Conservation (phyloP, 2,888 invertebrate genomes). For the Lepidonotus clava region DNA sequence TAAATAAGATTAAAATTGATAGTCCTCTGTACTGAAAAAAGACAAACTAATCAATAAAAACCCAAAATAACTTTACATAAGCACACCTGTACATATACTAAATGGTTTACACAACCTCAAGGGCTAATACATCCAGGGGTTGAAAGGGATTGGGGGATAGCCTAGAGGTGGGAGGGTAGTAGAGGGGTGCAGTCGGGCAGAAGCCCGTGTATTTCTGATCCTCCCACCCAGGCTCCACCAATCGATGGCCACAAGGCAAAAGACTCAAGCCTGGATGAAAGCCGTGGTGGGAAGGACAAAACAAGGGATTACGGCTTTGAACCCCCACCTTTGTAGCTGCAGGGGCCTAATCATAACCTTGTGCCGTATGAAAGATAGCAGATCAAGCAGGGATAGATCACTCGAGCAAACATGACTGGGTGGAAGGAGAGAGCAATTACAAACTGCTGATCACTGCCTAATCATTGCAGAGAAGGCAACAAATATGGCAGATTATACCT, state of each 20-base stretch:
- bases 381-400: not conserved
- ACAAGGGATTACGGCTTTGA: conserved; percentile 9
- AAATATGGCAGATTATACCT: too few relatives aligned
- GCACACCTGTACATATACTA: too few relatives aligned
- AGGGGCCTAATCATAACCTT: conserved; percentile 7
- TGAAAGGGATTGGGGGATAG: not conserved
- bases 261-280: conserved; percentile 1
- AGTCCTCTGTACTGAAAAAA: too few relatives aligned
- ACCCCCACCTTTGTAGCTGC: not conserved
- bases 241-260: not conserved
- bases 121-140: too few relatives aligned
- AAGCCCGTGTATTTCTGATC: not conserved
- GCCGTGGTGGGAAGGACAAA: not conserved
- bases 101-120: too few relatives aligned
- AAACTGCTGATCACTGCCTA: not conserved
- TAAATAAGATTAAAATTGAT: too few relatives aligned
- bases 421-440: not conserved
- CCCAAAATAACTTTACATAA: too few relatives aligned
- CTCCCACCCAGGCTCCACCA: not conserved
- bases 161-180: not conserved
- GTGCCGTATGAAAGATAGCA: not conserved
- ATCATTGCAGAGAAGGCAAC: not conserved
- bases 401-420: not conserved
- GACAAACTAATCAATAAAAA: too few relatives aligned
- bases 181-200: not conserved